Evolutionary conservation across 2,113 vertebrate genomes (phyloP).

Genomic region (Dinomys branickii): DNA sequence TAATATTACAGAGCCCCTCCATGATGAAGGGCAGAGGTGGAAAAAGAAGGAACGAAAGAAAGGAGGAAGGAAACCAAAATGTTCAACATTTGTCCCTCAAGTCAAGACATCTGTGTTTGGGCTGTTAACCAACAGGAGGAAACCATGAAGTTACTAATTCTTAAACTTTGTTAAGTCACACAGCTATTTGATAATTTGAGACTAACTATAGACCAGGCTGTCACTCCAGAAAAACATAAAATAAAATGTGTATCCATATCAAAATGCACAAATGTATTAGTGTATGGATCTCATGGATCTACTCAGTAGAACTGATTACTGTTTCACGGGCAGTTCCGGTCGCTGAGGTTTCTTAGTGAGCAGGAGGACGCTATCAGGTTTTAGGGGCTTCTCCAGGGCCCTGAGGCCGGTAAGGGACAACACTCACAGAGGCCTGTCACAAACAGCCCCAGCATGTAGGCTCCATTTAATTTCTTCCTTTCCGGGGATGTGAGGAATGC

Average conservation of each 20-base stretch:
- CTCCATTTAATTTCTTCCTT: constrained; percentile 36
- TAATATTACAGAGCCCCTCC: not conserved
- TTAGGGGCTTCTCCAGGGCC: constrained; percentile 16
- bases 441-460: not conserved
- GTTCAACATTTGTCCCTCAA: not conserved
- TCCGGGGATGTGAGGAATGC: not conserved
- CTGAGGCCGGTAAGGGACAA: not conserved
- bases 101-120: not conserved
- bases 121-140: not conserved
- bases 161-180: not conserved
- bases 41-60: not conserved
- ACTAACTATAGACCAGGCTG: not conserved
- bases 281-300: not conserved
- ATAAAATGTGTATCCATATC: not conserved
- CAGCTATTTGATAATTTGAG: not conserved
- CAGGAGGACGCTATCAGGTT: not conserved
- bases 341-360: constrained; percentile 27
- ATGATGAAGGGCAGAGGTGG: not conserved
- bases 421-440: not conserved
- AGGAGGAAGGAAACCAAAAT: not conserved
- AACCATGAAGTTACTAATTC: not conserved
- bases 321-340: not conserved
- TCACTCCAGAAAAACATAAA: not conserved
- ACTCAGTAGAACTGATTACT: constrained; percentile 30
- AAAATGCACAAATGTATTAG: not conserved